Base-by-base conservation (phyloP, 2,113 vertebrate species). In the Dasyprocta punctata region DNA sequence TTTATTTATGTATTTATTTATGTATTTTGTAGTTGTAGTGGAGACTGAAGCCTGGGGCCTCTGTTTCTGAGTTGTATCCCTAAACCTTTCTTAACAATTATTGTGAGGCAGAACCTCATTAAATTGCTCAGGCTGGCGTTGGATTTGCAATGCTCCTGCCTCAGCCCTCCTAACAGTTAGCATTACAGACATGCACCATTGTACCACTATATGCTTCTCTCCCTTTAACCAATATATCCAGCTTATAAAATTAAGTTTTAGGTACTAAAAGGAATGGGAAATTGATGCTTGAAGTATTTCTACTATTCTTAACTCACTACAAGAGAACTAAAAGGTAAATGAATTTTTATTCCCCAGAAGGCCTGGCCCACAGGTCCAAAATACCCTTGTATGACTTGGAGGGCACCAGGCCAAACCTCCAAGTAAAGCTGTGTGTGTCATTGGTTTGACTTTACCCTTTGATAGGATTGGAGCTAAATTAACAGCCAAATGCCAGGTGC, bases 241-340 rank as follows among this genome's bases (percentile, higher is more conserved):
- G 1, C 17, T 88, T 71, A 47, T 36, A 71, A 90, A 97, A 92
- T 24, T 52, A 19, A 52, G 30, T 26, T 5, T 61, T 44, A 14
- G 52, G 36, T 36, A 5, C 52, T 60, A 56, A 30, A 81, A 86
- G 7, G 4, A 91, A 90, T 4, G 7, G 6, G 7, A 54, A 78
- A 65, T 20, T 69, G 54, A 26, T 26, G 26, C 16, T 81, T 84
- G 16, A 81, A 80, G n/a, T 24, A 41, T 80, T 71, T 73, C 30
- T 47, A 60, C 22, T 61, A 41, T 60, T 93, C 26, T 90, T 61
- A 80, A 78, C 78, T 86, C 11, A 89, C 30, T 73, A n/a, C 12
- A 67, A 54, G 10, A 47, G 24, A 96, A 67, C 20, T 77, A 7
- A 69, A 86, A 97, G 75, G 41, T 58, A 82, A 95, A 71, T 63